These are phyloP conservation scores for Elanus axillaris DNA, from an alignment of 2,113 vertebrate species.

Conservation along the genomic window DNA sequence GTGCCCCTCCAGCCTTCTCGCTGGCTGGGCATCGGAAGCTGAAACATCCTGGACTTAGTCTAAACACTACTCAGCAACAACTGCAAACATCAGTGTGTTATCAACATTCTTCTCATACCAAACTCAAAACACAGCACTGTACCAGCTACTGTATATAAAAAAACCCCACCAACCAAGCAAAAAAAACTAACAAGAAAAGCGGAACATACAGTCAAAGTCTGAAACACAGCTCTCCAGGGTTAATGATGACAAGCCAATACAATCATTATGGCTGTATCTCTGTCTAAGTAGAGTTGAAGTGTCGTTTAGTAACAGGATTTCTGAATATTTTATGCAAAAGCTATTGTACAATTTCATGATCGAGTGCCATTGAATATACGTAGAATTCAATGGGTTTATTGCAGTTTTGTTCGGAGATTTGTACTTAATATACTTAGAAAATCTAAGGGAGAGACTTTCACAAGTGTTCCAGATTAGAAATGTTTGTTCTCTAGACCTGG, in stretches of 20 bases:
- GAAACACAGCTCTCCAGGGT: neutral
- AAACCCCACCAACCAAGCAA: fast-evolving
- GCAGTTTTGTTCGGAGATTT: neutral
- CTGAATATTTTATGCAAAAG: neutral
- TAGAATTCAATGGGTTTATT: neutral
- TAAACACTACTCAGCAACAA: too few relatives aligned
- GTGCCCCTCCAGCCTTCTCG: too few relatives aligned
- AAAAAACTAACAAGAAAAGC: neutral
- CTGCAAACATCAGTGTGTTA: too few relatives aligned
- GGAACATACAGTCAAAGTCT: neutral
- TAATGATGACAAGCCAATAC: neutral
- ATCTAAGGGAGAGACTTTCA: neutral
- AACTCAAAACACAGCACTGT: too few relatives aligned
- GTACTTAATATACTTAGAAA: neutral
- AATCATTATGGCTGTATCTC: neutral
- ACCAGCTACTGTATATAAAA: too few relatives aligned
- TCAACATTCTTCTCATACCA: too few relatives aligned
- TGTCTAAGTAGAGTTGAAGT: neutral
- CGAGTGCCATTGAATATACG: neutral
- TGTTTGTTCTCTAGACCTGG: neutral
- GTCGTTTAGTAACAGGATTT: neutral
- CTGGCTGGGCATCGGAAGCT: too few relatives aligned
- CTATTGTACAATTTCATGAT: neutral
- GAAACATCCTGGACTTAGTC: too few relatives aligned
- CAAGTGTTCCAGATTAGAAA: neutral